Conservation (phyloP, 2,888 invertebrate genomes). For the Meloe dianella region DNA sequence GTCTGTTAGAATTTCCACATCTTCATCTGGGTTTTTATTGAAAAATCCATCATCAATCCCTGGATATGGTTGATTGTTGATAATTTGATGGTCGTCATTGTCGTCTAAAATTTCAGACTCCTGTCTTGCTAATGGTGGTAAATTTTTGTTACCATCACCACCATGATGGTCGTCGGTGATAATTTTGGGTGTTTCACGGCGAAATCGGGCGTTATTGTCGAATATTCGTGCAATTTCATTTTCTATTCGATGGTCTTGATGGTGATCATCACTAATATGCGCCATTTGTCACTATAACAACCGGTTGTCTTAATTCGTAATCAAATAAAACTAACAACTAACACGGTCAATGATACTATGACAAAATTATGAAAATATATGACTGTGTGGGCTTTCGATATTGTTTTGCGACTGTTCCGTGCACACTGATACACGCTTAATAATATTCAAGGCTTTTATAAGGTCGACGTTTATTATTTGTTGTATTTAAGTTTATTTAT, state of each 20-base stretch:
- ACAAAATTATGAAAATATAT: too few species aligned
- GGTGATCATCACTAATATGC: not conserved
- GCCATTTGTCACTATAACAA: not conserved
- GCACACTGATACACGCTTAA: too few species aligned
- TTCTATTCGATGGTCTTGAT: not conserved
- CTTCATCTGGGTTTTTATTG: slow-evolving; percentile 37
- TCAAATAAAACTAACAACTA: too few species aligned
- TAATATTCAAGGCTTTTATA: too few species aligned
- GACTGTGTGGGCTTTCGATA: too few species aligned
- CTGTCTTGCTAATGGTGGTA: not conserved
- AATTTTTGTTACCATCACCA: not conserved
- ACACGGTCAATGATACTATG: too few species aligned
- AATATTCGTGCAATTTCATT: not conserved
- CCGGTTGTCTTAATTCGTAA: not conserved
- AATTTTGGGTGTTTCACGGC: not conserved
- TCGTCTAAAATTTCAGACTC: not conserved
- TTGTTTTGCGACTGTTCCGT: too few species aligned
- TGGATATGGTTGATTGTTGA: slow-evolving; percentile 54
- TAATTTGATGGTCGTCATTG: not conserved
- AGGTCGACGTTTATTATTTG: too few species aligned
- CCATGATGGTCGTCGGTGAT: not conserved
- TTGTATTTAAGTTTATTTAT: too few species aligned
- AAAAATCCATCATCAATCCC: slow-evolving; percentile 73
- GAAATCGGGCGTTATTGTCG: not conserved
- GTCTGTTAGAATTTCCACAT: slow-evolving; percentile 29